Base-by-base conservation (phyloP, 53 echinoderm and acorn worm species). In the Crossaster papposus region DNA sequence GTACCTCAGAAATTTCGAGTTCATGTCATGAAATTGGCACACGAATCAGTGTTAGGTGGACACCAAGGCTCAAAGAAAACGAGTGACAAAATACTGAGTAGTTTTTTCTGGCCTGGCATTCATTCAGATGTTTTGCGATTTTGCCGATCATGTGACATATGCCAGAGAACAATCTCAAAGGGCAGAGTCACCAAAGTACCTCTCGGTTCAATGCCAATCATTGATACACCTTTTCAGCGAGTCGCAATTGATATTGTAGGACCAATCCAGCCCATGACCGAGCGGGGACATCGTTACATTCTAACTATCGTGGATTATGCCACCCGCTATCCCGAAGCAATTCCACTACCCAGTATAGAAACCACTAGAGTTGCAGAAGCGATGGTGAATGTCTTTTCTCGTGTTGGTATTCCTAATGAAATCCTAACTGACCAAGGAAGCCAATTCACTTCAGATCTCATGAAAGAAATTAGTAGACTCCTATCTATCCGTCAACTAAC, bases 21-120 rank as follows among this genome's bases (percentile, higher is more conserved):
- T 2, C 85, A 92, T 13, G 89, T 94, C 0, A 73, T 94, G 58
- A 64, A 82, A 24, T 14, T 94, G 14, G 90, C 92, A 4, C 92
- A 94, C 77, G 92, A 94, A 52, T 90, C 94, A 4, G 53, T 92
- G 5, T 7, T 94, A 0, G 94, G 90, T 36, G 94, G 94, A n/a
- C 92, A 94, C 37, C 83, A 88, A 33, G 81, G 90, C 2, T 24
- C 68, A 23, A 68, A 92, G 33, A 92, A 90, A 73, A 92, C 94
- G 17, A 22, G 64, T 51, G 92, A 94, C 65, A 92, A 89, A 38
- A 51, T 94, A 9, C 20, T 81, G 26, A 52, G 70, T 8, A 81
- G 91, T 50, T 94, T 94, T 44, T 94, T 86, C 53, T 92, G 90
- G 94, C 79, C 90, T 0, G 94, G 94, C 29, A 33, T 89, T 9